A percentile compares a stretch with the other conserved stretches of the same genome.
Evolutionary conservation across 2,888 invertebrate genomes (phyloP).

Genomic region (Monochamus alternatus): DNA sequence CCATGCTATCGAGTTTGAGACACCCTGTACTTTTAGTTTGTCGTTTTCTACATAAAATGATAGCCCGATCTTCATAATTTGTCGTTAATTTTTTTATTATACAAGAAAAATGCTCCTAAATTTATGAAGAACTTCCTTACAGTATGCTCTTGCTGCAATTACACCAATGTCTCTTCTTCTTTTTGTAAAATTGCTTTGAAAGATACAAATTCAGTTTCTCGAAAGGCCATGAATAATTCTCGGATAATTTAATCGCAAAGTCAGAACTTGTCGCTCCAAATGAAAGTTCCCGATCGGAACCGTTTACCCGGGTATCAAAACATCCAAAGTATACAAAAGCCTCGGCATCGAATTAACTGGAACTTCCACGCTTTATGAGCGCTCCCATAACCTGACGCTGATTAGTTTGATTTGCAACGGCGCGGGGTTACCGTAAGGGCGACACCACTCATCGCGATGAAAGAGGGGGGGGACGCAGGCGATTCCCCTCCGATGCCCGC

Average conservation of each 20-base stretch:
- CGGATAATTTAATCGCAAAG: conserved; percentile 14
- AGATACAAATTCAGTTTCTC: too few species aligned
- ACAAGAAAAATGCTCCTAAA: too few species aligned
- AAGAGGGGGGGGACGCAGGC: conserved; percentile 33
- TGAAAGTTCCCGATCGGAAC: conserved; percentile 34
- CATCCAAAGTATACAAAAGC: conserved; percentile 48
- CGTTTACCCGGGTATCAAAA: conserved; percentile 46
- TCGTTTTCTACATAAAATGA: too few species aligned
- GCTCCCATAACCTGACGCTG: conserved; percentile 50
- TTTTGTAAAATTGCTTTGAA: too few species aligned
- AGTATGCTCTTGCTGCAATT: background rate
- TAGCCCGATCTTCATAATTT: too few species aligned
- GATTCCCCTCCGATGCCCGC: conserved; percentile 34
- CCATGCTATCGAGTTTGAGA: too few species aligned
- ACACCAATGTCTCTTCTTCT: too few species aligned
- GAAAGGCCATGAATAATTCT: background rate
- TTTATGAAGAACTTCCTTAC: too few species aligned
- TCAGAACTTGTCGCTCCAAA: conserved; percentile 16
- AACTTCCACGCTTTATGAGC: conserved; percentile 45
- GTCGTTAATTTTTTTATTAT: too few species aligned
- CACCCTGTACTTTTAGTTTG: too few species aligned
- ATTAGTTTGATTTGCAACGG: conserved; percentile 65
- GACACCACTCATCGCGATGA: conserved; percentile 53
- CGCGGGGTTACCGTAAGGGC: conserved; percentile 64
- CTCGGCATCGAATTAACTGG: conserved; percentile 46